These are phyloP conservation scores for Penaeus vannamei DNA, from an alignment of 1,140 invertebrate species.

Conservation along the genomic window DNA sequence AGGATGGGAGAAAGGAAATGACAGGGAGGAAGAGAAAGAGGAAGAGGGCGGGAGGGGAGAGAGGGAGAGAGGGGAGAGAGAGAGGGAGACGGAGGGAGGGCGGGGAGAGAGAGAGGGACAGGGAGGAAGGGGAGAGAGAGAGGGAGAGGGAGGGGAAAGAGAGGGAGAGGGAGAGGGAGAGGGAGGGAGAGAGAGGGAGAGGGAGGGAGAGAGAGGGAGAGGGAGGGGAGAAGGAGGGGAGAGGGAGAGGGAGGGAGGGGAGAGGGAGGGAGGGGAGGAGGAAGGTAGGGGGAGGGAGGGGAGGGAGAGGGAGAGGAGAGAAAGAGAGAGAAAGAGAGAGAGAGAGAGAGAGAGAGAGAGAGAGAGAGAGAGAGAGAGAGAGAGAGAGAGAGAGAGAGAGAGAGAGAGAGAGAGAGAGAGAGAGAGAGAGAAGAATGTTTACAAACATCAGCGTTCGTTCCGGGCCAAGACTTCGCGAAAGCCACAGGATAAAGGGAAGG, in stretches of 20 bases:
- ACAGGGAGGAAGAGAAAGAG: background rate
- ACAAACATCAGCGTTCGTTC: too few species aligned
- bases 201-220: background rate
- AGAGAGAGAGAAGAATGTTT: too few species aligned
- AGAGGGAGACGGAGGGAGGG: background rate
- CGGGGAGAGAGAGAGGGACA: background rate
- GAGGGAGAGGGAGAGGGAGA: background rate
- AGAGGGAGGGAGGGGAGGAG: background rate
- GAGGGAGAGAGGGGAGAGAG: background rate
- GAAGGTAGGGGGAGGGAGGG: too few species aligned
- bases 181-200: background rate
- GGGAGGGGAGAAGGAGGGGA: background rate
- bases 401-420: too few species aligned
- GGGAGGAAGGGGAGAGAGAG: background rate
- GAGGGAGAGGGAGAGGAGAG: too few species aligned
- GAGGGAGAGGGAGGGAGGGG: background rate
- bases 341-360: background rate
- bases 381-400: too few species aligned
- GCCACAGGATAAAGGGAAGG: too few species aligned
- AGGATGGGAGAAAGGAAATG: background rate
- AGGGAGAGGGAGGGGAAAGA: background rate
- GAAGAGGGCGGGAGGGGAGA: background rate
- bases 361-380: too few species aligned
- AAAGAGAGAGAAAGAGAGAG: background rate
- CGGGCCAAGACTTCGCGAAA: too few species aligned